These are phyloP conservation scores for Dryas iulia DNA, from an alignment of 1,140 invertebrate genomes.

Conservation along the genomic window DNA sequence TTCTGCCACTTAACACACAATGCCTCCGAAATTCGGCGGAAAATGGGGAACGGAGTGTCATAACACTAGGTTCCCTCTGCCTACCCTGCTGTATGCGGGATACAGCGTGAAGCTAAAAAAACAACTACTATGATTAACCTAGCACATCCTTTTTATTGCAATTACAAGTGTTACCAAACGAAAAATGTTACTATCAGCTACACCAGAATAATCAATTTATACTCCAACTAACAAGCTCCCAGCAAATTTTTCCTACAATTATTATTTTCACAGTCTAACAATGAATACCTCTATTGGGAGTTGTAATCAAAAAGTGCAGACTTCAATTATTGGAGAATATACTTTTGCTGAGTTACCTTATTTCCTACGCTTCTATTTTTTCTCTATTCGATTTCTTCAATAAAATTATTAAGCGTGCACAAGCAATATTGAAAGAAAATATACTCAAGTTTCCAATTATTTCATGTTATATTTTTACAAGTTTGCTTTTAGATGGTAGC, in stretches of 20 bases:
- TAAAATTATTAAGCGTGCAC: constrained; percentile 1
- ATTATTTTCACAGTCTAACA: constrained; percentile 20
- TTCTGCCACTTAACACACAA: too few species aligned
- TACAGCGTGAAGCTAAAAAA: too few species aligned
- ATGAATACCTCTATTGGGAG: constrained; percentile 19
- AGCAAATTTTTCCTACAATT: constrained; percentile 4
- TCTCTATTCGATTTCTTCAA: background rate
- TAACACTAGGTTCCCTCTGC: too few species aligned
- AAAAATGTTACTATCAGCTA: background rate
- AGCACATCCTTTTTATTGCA: background rate
- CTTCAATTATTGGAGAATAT: constrained; percentile 21
- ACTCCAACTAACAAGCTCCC: constrained; percentile 5
- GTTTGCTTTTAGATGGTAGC: too few species aligned
- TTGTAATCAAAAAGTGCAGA: constrained; percentile 24
- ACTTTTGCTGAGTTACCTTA: constrained; percentile 10
- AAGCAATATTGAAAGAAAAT: background rate
- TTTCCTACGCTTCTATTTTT: constrained; percentile 9
- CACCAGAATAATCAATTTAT: constrained; percentile 12
- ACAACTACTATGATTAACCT: too few species aligned
- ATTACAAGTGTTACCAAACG: background rate
- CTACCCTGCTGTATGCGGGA: too few species aligned
- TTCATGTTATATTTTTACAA: background rate
- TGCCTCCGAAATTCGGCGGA: too few species aligned
- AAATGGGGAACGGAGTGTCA: too few species aligned
- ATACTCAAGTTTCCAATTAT: constrained; percentile 5